Base-by-base conservation (phyloP, 2,113 vertebrate species). In the Rhinolophus ferrumequinum region DNA sequence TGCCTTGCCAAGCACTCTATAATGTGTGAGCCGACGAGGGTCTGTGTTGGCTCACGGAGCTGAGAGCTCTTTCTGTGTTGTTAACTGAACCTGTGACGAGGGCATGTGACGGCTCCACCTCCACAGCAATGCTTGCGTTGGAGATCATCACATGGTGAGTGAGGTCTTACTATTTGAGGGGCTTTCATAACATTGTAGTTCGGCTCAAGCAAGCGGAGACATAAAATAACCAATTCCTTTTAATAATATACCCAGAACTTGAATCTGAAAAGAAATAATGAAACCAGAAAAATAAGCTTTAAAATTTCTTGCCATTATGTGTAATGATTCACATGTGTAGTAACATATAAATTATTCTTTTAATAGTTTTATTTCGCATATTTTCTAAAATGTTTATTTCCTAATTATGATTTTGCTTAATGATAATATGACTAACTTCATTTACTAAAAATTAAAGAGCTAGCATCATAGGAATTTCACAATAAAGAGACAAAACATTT, bases 361-460 rank as follows among this genome's bases (percentile, higher is more conserved):
- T 56, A 82, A 14, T 2, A 54, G 30, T 54, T 97, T 80, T 18
- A 73, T 44, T 76, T 67, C 50, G 12, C 72, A 0, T 85, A 79
- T 54, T 88, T 64, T 96, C 62, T 72, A 87, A 95, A 84, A 83
- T 41, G 33, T 80, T 92, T 69, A 86, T 58, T 88, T 47, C 19
- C 16, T 70, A 14, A 81, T 14, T 72, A 54, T n/a, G 60, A 21
- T 76, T 92, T 94, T 90, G 79, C 33, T 75, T 6, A n/a, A 7
- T 54, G 77, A 76, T 82, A 75, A 30, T 22, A n/a, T 86, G 64
- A 67, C 35, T 84, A 56, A 85, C 56, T 69, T 86, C 6, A 50
- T 80, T 88, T 88, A 80, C n/a, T 86, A 41, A 90, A 96, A 92
- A 62, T 72, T 62, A 91, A 94, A 44, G 41, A 35, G 26, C 56